A percentile compares a stretch with the other conserved stretches of the same genome.
phyloP scores from a whole-genome alignment of 2,797 vertebrate species.

The Ceyx erithaca region DNA sequence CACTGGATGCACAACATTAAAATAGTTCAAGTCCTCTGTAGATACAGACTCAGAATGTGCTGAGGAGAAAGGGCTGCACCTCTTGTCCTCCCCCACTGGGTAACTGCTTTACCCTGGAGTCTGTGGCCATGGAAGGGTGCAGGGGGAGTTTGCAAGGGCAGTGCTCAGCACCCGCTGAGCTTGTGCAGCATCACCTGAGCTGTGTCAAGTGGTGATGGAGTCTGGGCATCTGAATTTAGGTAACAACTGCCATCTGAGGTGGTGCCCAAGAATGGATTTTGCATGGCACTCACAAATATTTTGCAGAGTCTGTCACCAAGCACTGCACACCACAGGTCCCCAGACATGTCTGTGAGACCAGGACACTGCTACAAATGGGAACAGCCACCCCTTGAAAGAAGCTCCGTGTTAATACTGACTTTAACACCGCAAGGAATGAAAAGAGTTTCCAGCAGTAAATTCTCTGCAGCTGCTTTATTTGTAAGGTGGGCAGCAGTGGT shows the following conservation, averaged over 20 bases:
- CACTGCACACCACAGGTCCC: background rate
- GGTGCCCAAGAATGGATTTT: background rate
- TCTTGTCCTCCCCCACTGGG: background rate
- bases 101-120: background rate
- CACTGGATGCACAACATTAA: background rate
- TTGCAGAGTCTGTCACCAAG: background rate
- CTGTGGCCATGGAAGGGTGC: background rate
- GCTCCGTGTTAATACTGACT: background rate
- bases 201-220: background rate
- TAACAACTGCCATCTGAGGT: background rate
- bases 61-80: background rate
- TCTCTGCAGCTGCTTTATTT: conserved; percentile 15
- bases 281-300: background rate
- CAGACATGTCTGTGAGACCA: background rate
- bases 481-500: background rate
- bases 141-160: background rate
- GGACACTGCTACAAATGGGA: background rate
- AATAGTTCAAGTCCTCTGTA: background rate
- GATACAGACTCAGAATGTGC: background rate
- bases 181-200: background rate
- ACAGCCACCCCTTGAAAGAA: background rate
- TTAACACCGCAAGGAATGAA: background rate
- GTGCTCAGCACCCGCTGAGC: background rate
- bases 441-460: conserved; percentile 13
- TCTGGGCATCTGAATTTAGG: background rate